Conservation (phyloP, 2,888 invertebrate genomes). For the Antheraea yamamai region DNA sequence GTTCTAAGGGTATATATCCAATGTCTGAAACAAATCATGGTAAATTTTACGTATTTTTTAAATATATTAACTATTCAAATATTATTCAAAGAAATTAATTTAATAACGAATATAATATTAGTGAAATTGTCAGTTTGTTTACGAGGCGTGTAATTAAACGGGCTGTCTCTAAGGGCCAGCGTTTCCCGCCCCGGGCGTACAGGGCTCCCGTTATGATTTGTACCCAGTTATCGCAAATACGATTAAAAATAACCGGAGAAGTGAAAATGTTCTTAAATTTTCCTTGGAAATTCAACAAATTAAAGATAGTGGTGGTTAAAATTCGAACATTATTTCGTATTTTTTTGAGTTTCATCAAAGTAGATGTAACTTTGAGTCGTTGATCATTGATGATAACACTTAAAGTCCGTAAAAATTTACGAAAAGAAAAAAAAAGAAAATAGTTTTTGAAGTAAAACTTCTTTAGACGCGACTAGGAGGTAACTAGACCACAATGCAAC, state of each 20-base stretch:
- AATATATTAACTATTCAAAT: neutral
- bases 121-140: conserved; percentile 28
- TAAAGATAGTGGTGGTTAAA: too few species aligned
- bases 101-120: conserved; percentile 1
- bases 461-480: too few species aligned
- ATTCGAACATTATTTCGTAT: too few species aligned
- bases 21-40: neutral
- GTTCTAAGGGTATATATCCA: neutral
- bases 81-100: neutral
- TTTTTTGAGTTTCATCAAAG: too few species aligned
- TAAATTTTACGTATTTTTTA: neutral
- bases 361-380: too few species aligned
- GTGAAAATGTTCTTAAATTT: neutral
- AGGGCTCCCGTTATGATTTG: conserved; percentile 10
- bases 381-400: too few species aligned
- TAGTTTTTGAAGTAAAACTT: too few species aligned
- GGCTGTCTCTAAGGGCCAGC: neutral
- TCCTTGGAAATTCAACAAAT: neutral
- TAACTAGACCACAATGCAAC: too few species aligned
- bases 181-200: conserved; percentile 5
- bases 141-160: conserved; percentile 39
- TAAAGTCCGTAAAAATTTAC: too few species aligned
- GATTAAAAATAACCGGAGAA: neutral
- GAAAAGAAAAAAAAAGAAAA: too few species aligned
- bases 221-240: neutral